Percentiles rank a stretch among this genome's conserved stretches.
These are phyloP conservation scores for Drosophila kokeensis DNA, from an alignment of 2,888 invertebrate species.

Conservation along the genomic window DNA sequence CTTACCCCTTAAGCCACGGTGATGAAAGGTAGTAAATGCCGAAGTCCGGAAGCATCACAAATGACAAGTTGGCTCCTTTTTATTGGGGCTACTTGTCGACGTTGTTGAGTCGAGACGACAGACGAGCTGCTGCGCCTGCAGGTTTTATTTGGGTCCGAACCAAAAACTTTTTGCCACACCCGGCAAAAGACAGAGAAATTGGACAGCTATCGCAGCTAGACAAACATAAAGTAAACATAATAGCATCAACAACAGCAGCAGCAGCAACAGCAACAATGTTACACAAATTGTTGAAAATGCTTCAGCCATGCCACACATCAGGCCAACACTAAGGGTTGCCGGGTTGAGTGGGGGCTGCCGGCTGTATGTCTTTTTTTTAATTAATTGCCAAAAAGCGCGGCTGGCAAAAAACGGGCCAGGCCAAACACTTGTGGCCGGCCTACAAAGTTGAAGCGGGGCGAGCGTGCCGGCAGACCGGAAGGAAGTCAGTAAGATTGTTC, in stretches of 20 bases:
- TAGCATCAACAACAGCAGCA: conserved; percentile 26
- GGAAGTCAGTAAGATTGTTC: conserved; percentile 79
- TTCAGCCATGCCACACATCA: conserved; percentile 44
- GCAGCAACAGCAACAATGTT: conserved; percentile 41
- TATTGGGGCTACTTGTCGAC: conserved; percentile 50
- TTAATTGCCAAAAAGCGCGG: conserved; percentile 79
- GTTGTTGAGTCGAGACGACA: conserved; percentile 14
- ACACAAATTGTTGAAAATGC: conserved; percentile 76
- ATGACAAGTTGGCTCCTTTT: conserved; percentile 49
- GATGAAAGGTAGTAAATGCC: not conserved
- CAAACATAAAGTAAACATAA: conserved; percentile 67
- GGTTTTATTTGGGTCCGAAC: conserved; percentile 64
- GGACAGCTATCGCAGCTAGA: conserved; percentile 69
- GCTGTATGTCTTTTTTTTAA: conserved; percentile 74
- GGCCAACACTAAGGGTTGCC: conserved; percentile 11
- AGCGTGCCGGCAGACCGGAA: conserved; percentile 61
- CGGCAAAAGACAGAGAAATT: conserved; percentile 56
- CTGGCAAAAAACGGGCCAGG: conserved; percentile 60
- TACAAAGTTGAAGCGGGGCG: conserved; percentile 8
- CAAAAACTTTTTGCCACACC: conserved; percentile 59
- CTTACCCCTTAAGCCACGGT: not conserved
- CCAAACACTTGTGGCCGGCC: conserved; percentile 74
- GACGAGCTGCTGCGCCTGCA: conserved; percentile 67
- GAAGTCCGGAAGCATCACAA: conserved; percentile 39
- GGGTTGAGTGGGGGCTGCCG: not conserved